A percentile compares a stretch with the other conserved stretches of the same genome.
Conservation (phyloP, 2,797 vertebrate genomes). For the Brotula barbata region DNA sequence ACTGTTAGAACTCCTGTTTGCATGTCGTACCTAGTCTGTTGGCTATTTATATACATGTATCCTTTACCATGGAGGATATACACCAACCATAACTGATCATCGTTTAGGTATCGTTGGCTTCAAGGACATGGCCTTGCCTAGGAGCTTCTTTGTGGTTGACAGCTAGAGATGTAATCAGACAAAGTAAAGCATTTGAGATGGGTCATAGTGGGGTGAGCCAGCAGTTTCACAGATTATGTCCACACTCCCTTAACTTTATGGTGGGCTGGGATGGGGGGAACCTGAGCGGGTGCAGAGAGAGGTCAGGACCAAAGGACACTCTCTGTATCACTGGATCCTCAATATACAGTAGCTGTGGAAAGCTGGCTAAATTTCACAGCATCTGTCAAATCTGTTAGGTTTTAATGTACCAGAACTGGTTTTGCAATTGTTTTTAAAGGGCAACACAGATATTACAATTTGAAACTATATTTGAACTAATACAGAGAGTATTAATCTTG, state of each 20-base stretch:
- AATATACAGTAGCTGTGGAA: slow-evolving; percentile 28
- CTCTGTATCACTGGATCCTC: slow-evolving; percentile 6
- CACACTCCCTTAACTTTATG: slow-evolving; percentile 62
- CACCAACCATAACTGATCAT: slow-evolving; percentile 17
- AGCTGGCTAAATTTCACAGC: not conserved
- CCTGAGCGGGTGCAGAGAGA: slow-evolving; percentile 33
- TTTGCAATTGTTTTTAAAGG: not conserved
- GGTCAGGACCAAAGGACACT: slow-evolving; percentile 40
- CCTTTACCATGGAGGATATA: slow-evolving; percentile 2
- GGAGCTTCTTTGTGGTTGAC: slow-evolving; percentile 58
- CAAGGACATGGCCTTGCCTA: slow-evolving; percentile 35
- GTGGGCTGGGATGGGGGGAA: slow-evolving; percentile 53
- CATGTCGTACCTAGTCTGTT: too few relatives aligned
- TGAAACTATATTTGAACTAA: not conserved
- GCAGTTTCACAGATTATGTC: slow-evolving; percentile 60
- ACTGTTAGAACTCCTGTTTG: too few relatives aligned
- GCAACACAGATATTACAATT: not conserved
- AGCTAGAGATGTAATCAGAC: slow-evolving; percentile 74
- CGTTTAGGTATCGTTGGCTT: slow-evolving; percentile 33
- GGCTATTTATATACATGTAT: too few relatives aligned
- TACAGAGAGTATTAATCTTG: not conserved
- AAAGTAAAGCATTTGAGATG: slow-evolving; percentile 58
- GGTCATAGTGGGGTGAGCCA: slow-evolving; percentile 73
- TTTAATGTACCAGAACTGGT: not conserved
- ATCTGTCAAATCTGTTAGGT: not conserved